Percentiles rank a stretch among this genome's conserved stretches.
Conservation (phyloP, 2,797 vertebrate genomes). For the Ceryle rudis region DNA sequence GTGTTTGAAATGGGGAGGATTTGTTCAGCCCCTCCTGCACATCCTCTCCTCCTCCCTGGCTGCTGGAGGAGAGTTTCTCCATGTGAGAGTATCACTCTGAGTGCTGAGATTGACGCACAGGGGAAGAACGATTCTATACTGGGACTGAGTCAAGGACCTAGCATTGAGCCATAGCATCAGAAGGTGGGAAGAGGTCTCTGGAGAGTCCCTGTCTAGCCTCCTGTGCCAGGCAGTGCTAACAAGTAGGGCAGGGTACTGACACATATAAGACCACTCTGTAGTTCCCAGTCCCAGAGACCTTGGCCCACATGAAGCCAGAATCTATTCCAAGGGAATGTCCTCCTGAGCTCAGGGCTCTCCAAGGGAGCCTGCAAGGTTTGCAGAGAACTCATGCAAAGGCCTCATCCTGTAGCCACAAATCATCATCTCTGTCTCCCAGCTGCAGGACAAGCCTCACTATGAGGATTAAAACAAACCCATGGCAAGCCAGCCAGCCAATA, state of each 20-base stretch:
- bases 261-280: not conserved
- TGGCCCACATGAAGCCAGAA: not conserved
- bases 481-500: not conserved
- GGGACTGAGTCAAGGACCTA: not conserved
- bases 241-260: not conserved
- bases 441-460: not conserved
- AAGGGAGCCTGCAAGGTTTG: not conserved
- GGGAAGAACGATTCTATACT: not conserved
- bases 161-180: fast-evolving
- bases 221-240: not conserved
- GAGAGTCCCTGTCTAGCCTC: not conserved
- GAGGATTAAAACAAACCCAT: not conserved
- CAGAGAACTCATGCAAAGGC: not conserved
- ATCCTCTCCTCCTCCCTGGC: not conserved
- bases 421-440: not conserved
- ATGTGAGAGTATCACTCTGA: fast-evolving
- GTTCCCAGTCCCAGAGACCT: not conserved
- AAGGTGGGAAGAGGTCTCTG: not conserved
- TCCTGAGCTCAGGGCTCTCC: not conserved
- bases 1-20: not conserved
- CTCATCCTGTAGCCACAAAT: not conserved
- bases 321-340: not conserved
- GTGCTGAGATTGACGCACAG: not conserved
- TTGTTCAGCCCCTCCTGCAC: not conserved
- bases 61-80: not conserved